Conservation (phyloP, 2,113 vertebrate species). For the Myocastor coypus region DNA sequence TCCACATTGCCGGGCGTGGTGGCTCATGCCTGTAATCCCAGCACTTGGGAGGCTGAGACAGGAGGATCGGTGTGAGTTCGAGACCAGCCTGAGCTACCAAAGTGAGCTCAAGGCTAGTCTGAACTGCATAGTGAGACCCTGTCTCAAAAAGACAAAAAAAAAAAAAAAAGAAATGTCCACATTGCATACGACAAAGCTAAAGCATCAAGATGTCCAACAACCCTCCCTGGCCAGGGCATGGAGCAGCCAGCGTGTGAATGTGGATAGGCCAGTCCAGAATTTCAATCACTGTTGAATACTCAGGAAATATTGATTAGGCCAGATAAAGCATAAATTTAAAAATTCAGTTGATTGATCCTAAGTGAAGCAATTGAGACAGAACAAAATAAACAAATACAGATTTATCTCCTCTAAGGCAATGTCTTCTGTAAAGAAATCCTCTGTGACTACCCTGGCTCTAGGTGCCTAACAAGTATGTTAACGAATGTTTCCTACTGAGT, state of each 20-base stretch:
- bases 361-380: conserved; percentile 5
- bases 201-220: not conserved
- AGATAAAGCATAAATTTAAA: conserved; percentile 12
- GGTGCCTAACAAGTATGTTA: not conserved
- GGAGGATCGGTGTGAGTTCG: too few species aligned
- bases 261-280: not conserved
- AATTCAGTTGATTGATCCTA: not conserved
- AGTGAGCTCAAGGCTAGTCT: too few species aligned
- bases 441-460: not conserved
- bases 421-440: not conserved
- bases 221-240: not conserved
- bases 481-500: not conserved
- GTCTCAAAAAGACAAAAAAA: too few species aligned
- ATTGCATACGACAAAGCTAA: not conserved
- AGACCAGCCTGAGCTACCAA: too few species aligned
- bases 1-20: not conserved
- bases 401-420: not conserved
- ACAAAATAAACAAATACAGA: conserved; percentile 38
- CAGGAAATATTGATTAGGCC: not conserved
- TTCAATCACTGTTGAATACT: not conserved
- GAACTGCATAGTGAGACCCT: too few species aligned
- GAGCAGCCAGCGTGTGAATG: not conserved
- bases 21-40: too few species aligned
- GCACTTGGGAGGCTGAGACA: too few species aligned
- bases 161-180: not conserved